Conservation (phyloP, 2,113 vertebrate genomes). For the Vireo altiloquus region DNA sequence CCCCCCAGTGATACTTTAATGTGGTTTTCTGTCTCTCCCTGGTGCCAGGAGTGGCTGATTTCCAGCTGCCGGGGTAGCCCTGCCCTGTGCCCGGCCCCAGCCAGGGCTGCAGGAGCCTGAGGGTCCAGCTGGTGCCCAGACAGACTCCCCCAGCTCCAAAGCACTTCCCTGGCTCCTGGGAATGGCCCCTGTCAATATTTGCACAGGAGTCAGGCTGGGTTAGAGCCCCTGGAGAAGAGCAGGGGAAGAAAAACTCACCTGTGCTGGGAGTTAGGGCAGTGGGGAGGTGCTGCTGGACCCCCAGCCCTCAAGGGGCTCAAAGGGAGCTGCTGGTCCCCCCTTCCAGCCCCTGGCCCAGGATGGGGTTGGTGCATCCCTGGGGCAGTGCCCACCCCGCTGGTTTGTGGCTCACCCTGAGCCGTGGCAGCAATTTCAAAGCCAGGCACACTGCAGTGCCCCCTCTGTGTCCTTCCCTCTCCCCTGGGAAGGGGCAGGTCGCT, state of each 20-base stretch:
- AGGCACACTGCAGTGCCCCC: accelerated
- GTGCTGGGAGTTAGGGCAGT: accelerated
- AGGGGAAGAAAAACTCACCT: neutral
- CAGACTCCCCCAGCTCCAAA: neutral
- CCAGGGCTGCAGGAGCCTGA: accelerated
- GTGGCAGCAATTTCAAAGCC: neutral
- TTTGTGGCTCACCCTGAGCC: accelerated
- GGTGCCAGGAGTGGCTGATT: accelerated
- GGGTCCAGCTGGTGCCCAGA: neutral
- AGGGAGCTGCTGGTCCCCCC: neutral
- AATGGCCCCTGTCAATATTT: neutral
- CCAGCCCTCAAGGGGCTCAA: accelerated
- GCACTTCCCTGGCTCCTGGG: neutral
- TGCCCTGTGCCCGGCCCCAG: accelerated
- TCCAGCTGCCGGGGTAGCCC: neutral
- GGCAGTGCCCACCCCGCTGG: accelerated
- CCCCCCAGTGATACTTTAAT: accelerated
- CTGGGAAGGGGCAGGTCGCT: neutral
- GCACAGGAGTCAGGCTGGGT: neutral
- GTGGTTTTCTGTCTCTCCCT: accelerated
- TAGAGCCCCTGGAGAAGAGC: neutral
- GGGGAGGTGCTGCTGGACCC: neutral
- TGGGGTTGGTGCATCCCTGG: neutral
- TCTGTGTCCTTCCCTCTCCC: accelerated
- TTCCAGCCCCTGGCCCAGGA: neutral